A percentile compares a stretch with the other conserved stretches of the same genome.
phyloP scores from a whole-genome alignment of 2,797 vertebrate species.

The Scyliorhinus canicula region DNA sequence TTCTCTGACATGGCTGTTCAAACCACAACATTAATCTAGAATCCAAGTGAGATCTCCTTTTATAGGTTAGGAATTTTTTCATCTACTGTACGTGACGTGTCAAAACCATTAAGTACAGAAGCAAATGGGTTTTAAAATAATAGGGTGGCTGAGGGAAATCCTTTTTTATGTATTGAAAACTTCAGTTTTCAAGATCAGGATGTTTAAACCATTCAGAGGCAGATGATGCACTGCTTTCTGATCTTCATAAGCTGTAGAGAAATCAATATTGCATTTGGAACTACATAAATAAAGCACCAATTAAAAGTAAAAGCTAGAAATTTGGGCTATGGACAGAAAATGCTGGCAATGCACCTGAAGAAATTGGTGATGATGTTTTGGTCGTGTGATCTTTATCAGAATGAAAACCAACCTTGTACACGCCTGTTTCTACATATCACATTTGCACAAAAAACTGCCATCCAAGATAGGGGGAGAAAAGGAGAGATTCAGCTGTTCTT shows the following conservation, averaged over 20 bases:
- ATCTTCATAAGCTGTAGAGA: background rate
- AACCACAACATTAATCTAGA: background rate
- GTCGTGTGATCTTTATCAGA: background rate
- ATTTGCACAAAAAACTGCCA: background rate
- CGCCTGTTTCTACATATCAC: background rate
- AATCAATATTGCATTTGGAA: background rate
- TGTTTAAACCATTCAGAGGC: background rate
- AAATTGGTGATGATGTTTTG: background rate
- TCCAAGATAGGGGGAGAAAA: background rate
- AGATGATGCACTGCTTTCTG: background rate
- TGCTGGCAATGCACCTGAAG: background rate
- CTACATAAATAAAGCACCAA: background rate
- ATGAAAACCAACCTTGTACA: background rate
- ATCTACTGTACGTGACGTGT: background rate
- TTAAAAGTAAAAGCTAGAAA: background rate
- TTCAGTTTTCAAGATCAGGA: background rate
- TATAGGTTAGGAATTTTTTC: background rate
- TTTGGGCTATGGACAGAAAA: background rate
- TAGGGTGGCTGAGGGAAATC: background rate
- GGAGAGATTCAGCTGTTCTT: background rate
- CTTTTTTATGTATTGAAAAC: background rate
- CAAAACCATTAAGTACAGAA: background rate
- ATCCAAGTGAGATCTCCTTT: background rate
- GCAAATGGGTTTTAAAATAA: background rate
- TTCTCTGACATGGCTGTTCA: background rate